Conservation (phyloP, 2,888 invertebrate species). For the Notocelia uddmanniana region DNA sequence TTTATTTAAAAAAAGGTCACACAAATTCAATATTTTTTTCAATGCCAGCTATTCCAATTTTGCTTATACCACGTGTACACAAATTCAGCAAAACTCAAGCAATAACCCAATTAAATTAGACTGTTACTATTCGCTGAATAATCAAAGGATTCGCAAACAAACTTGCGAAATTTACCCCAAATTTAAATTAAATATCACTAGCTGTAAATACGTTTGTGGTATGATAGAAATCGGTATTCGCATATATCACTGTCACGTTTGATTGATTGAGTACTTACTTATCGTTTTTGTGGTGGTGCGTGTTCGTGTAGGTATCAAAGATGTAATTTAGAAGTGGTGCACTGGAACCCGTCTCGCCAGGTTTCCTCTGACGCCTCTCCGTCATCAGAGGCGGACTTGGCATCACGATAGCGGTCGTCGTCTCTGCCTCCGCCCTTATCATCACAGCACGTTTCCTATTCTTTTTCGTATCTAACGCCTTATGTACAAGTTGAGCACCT, state of each 20-base stretch:
- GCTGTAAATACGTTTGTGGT: not conserved
- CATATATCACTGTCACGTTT: slow-evolving; percentile 40
- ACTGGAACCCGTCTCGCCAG: slow-evolving; percentile 77
- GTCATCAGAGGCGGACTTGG: slow-evolving; percentile 58
- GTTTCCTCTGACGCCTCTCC: slow-evolving; percentile 68
- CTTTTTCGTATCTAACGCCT: slow-evolving; percentile 52
- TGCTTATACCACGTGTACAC: slow-evolving; percentile 22
- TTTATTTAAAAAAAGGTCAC: not conserved
- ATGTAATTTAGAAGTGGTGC: slow-evolving; percentile 80
- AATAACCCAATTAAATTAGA: slow-evolving; percentile 36
- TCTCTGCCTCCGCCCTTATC: slow-evolving; percentile 56
- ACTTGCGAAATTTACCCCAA: slow-evolving; percentile 34
- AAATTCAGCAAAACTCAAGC: slow-evolving; percentile 28
- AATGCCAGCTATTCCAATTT: slow-evolving; percentile 19
- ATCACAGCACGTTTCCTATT: slow-evolving; percentile 70
- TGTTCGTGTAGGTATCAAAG: slow-evolving; percentile 79
- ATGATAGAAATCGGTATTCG: slow-evolving; percentile 12
- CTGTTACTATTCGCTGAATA: slow-evolving; percentile 30
- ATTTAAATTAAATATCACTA: slow-evolving; percentile 12
- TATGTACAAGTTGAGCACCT: slow-evolving; percentile 62
- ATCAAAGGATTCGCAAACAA: slow-evolving; percentile 36
- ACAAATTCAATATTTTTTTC: slow-evolving; percentile 6
- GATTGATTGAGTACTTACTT: slow-evolving; percentile 64
- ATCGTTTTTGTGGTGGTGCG: slow-evolving; percentile 77
- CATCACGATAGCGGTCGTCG: slow-evolving; percentile 55